Base-by-base conservation (phyloP, 2,888 invertebrate species). In the Ptilodon capucinus region DNA sequence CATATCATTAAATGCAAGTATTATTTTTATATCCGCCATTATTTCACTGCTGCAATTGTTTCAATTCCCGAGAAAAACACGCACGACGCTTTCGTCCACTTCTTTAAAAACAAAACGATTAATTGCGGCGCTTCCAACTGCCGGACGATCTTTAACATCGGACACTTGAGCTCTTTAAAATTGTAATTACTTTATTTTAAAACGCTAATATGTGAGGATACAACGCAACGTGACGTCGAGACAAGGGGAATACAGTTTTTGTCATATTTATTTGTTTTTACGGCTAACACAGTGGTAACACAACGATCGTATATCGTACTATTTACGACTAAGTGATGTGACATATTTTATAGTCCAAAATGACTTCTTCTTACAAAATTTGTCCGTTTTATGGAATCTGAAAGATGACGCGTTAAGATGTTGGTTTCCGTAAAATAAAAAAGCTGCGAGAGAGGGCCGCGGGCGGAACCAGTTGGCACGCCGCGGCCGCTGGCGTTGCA, bases 401-500 rank as follows among this genome's bases (percentile, higher is more conserved):
- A 51, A 51, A 53, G 56, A 58, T 64, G 59, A 65, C 53, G 57
- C 54, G 53, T 60, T 65, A 60, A 60, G 61, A 69, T 68, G 65
- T 66, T 64, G 64, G 69, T 74, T 74, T 73, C 70, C 75, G 73
- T 76, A 76, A 71, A 76, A 78, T 68, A 75, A 80, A 72, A 79
- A 79, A 75, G 59, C 60, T 51, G 51, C 68, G 55, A 65, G 46
- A 56, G 60, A 57, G 58, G 55, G 58, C 58, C 62, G 45, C 42
- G 43, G 54, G 61, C 67, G 74, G 77, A 79, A 80, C 78, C 79
- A 74, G 81, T 81, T 77, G 77, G 81, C 76, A 70, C 71, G 68
- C 68, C 66, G 68, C 50, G 71, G 68, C 68, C 66, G 68, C 50
- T 19, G 38, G 38, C 38, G 38, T 9, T 71, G 76, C 76, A 76